phyloP scores from a whole-genome alignment of 1,140 invertebrate genomes.

The Odontomachus brunneus region DNA sequence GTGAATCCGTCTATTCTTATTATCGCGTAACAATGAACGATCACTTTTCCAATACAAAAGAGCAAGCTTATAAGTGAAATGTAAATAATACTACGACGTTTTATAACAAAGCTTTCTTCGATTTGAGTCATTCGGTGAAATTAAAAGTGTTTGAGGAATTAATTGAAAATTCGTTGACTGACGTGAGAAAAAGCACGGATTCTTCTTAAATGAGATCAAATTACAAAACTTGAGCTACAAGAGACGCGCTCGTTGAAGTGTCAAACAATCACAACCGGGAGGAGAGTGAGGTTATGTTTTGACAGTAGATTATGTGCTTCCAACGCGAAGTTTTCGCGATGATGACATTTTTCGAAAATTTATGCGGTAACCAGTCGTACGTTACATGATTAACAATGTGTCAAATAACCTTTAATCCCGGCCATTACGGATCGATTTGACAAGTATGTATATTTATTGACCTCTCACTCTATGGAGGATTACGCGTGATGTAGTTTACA shows the following conservation, averaged over 20 bases:
- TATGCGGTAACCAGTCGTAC: conserved; percentile 1
- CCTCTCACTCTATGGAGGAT: conserved; percentile 44
- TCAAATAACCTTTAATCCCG: conserved; percentile 83
- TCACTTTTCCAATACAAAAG: neutral
- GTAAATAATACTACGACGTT: neutral
- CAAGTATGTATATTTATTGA: conserved; percentile 71
- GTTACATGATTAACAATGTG: conserved; percentile 47
- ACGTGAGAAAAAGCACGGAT: neutral
- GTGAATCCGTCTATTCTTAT: neutral
- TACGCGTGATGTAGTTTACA: conserved; percentile 62
- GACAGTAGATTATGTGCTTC: conserved; percentile 35
- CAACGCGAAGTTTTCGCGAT: neutral
- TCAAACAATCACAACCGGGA: conserved; percentile 48
- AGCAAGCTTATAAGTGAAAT: neutral
- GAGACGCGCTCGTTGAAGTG: conserved; percentile 3
- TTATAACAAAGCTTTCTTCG: neutral
- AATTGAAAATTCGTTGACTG: neutral
- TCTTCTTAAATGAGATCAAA: conserved; percentile 6
- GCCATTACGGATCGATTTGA: conserved; percentile 80
- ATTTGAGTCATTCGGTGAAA: neutral
- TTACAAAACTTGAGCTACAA: neutral
- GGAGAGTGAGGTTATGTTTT: conserved; percentile 67
- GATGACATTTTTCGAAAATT: conserved; percentile 27
- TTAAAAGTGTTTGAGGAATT: too few species aligned
- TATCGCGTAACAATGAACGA: neutral